Evolutionary conservation across 1,140 invertebrate genomes (phyloP).

Genomic region (Oedothorax gibbosus): DNA sequence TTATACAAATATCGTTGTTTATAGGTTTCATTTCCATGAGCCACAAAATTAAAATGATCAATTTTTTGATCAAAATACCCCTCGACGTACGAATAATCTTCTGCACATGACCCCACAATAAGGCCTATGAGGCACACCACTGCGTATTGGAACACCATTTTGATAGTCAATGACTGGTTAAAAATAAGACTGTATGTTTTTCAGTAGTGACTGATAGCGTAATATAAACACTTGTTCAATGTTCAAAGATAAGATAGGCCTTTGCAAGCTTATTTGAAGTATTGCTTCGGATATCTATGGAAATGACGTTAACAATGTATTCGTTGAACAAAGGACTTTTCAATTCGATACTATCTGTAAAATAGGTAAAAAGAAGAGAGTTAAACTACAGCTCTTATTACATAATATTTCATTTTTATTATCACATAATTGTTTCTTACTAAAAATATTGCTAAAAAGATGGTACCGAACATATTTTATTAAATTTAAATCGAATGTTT

Average conservation of each 20-base stretch:
- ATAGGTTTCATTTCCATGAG: slow-evolving; percentile 28
- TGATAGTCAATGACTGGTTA: background rate
- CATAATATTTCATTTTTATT: too few species aligned
- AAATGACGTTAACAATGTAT: too few species aligned
- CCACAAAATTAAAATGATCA: slow-evolving; percentile 49
- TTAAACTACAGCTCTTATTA: too few species aligned
- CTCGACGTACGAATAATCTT: slow-evolving; percentile 7
- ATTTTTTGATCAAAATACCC: slow-evolving; percentile 33
- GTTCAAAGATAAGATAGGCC: background rate
- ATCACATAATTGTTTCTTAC: too few species aligned
- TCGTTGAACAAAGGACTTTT: too few species aligned
- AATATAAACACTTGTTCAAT: background rate
- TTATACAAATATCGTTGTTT: slow-evolving; percentile 43
- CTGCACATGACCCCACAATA: background rate
- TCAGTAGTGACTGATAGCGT: background rate
- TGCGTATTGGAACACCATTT: background rate
- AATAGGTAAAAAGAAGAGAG: too few species aligned
- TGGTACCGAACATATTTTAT: too few species aligned
- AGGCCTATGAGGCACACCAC: background rate
- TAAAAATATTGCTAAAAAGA: too few species aligned
- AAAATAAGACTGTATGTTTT: background rate
- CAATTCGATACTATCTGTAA: too few species aligned
- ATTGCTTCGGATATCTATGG: too few species aligned
- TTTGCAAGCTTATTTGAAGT: too few species aligned
- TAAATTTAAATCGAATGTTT: too few species aligned